Evolutionary conservation across 2,888 invertebrate species (phyloP).

Genomic region (Pilophorus perplexus): DNA sequence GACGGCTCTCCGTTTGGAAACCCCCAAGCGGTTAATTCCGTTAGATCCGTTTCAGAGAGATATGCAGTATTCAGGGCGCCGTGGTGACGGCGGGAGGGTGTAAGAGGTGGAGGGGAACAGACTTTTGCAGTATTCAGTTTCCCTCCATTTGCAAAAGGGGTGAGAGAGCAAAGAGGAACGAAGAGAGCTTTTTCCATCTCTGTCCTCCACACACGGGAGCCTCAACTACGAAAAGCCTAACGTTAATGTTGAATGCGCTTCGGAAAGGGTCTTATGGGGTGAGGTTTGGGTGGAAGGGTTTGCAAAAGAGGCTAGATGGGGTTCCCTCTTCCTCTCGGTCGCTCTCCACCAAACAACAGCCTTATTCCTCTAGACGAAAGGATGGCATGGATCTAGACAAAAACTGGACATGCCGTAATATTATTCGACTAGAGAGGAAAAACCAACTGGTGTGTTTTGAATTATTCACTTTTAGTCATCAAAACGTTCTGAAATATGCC

Average conservation of each 20-base stretch:
- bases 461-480: too few relatives aligned
- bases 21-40: conserved; percentile 17
- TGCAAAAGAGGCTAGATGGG: conserved; percentile 13
- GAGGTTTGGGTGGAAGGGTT: background rate
- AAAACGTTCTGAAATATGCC: too few relatives aligned
- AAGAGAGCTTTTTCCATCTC: background rate
- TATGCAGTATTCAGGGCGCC: conserved; percentile 22
- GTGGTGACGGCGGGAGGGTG: background rate
- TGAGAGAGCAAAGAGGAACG: conserved; percentile 6
- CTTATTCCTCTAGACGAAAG: background rate
- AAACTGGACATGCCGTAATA: too few relatives aligned
- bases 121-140: conserved; percentile 32
- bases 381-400: too few relatives aligned
- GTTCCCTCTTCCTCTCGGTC: background rate
- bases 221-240: conserved; percentile 29
- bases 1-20: background rate
- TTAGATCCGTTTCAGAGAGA: conserved; percentile 22
- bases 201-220: background rate
- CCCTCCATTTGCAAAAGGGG: conserved; percentile 14
- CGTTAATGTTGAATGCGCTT: conserved; percentile 31
- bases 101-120: background rate
- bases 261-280: conserved; percentile 19
- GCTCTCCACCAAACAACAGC: background rate
- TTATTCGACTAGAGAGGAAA: too few relatives aligned
- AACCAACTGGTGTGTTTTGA: too few relatives aligned